A percentile compares a stretch with the other conserved stretches of the same genome.
phyloP scores from a whole-genome alignment of 1,140 invertebrate species.

The Drosophila micromelanica region DNA sequence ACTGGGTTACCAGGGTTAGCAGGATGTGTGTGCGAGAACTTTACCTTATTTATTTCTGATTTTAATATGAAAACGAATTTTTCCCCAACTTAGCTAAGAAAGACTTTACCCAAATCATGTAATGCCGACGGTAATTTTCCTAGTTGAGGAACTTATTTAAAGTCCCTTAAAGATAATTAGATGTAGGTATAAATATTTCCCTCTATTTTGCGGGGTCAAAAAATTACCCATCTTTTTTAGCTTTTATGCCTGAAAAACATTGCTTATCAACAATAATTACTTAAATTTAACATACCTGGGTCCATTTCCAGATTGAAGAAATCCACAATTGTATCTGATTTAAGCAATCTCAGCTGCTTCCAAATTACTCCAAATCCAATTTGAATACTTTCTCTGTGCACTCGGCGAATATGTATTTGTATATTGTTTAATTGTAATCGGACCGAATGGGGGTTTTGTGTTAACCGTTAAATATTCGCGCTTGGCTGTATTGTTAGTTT shows the following conservation, averaged over 20 bases:
- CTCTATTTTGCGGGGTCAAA: no score
- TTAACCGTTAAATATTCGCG: constrained; percentile 74
- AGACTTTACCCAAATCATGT: neutral
- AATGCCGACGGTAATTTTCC: constrained; percentile 49
- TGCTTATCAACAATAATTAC: neutral
- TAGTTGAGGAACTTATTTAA: no score
- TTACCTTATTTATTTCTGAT: constrained; percentile 31
- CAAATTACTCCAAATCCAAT: constrained; percentile 23
- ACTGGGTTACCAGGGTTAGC: constrained; percentile 60
- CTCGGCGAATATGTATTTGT: constrained; percentile 3
- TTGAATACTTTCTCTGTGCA: constrained; percentile 43
- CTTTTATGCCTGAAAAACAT: no score
- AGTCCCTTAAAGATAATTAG: no score
- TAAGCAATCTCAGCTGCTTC: constrained; percentile 25
- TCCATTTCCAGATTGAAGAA: constrained; percentile 76
- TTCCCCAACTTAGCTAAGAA: constrained; percentile 28
- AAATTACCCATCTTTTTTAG: no score
- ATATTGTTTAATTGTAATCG: constrained; percentile 34
- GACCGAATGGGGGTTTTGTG: neutral
- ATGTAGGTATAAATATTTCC: no score
- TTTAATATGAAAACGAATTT: constrained; percentile 14
- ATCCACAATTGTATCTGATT: constrained; percentile 63
- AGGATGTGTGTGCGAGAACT: constrained; percentile 33
- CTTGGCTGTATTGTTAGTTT: constrained; percentile 78
- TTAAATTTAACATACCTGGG: constrained; percentile 53